Evolutionary conservation across 2,113 vertebrate genomes (phyloP).

Genomic region (Pongo pygmaeus): DNA sequence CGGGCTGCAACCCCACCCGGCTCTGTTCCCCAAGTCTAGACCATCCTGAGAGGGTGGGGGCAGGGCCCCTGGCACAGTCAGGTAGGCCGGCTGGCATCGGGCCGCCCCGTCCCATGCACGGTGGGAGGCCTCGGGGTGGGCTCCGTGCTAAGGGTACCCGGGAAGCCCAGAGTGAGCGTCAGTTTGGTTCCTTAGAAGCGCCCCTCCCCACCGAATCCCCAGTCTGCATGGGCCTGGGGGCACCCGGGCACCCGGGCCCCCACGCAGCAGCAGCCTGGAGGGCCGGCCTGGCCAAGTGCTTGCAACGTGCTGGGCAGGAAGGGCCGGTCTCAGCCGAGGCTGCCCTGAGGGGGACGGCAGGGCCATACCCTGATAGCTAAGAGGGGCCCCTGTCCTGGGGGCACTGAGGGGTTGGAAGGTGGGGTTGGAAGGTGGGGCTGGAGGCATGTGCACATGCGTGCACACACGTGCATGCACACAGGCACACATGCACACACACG

Average conservation of each 20-base stretch:
- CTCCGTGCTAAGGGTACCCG: not conserved
- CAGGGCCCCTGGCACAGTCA: not conserved
- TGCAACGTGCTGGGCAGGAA: too few species aligned
- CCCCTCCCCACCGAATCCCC: not conserved
- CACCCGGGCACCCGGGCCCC: not conserved
- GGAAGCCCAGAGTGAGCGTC: not conserved
- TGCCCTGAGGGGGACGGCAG: slow-evolving; percentile 58
- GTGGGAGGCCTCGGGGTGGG: not conserved
- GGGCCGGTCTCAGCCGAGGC: slow-evolving; percentile 37
- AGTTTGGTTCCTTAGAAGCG: not conserved
- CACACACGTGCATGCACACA: slow-evolving; percentile 47
- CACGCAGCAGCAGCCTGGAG: not conserved
- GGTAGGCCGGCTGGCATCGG: not conserved
- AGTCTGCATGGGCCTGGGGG: not conserved
- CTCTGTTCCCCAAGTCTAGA: slow-evolving; percentile 40
- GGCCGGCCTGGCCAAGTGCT: not conserved
- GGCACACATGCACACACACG: slow-evolving; percentile 49
- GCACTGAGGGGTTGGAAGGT: slow-evolving; percentile 54
- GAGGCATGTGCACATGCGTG: slow-evolving; percentile 61
- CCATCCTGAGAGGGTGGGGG: slow-evolving; percentile 54
- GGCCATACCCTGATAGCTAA: slow-evolving; percentile 35
- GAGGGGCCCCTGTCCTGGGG: not conserved
- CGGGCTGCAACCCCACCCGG: not conserved
- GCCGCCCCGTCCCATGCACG: fast-evolving
- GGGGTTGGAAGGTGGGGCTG: slow-evolving; percentile 66